Evolutionary conservation across 2,113 vertebrate genomes (phyloP).

Genomic region (Meleagris gallopavo): DNA sequence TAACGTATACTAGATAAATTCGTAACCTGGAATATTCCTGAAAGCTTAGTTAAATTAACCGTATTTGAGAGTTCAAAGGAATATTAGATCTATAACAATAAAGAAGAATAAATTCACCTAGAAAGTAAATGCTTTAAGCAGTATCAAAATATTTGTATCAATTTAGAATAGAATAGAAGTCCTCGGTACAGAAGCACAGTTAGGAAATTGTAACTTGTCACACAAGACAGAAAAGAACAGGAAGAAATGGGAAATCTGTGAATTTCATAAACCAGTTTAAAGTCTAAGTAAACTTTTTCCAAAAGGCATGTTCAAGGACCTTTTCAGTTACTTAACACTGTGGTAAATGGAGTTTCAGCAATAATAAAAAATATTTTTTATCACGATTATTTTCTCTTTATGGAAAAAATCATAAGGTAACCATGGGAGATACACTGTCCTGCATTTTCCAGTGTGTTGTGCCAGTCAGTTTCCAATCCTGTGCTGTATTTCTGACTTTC

Average conservation of each 20-base stretch:
- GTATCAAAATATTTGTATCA: neutral
- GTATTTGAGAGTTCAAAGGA: neutral
- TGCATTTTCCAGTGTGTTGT: rapidly evolving
- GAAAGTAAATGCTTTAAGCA: neutral
- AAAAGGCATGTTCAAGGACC: neutral
- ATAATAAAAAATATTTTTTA: neutral
- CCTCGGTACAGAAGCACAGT: neutral
- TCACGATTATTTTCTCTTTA: neutral
- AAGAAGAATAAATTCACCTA: neutral
- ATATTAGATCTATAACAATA: neutral
- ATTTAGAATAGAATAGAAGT: neutral
- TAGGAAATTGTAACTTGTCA: no score
- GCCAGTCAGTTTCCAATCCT: neutral
- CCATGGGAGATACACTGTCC: neutral
- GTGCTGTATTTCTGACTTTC: neutral
- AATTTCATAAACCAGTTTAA: neutral
- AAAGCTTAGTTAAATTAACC: neutral
- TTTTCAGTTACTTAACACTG: rapidly evolving
- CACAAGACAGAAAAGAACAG: neutral
- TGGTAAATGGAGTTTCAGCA: neutral
- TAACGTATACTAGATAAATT: neutral
- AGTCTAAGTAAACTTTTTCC: neutral
- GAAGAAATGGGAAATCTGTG: neutral
- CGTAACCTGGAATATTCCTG: neutral
- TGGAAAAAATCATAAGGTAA: rapidly evolving